These are phyloP conservation scores for Subacronicta megacephala DNA, from an alignment of 2,888 invertebrate genomes.

Conservation along the genomic window DNA sequence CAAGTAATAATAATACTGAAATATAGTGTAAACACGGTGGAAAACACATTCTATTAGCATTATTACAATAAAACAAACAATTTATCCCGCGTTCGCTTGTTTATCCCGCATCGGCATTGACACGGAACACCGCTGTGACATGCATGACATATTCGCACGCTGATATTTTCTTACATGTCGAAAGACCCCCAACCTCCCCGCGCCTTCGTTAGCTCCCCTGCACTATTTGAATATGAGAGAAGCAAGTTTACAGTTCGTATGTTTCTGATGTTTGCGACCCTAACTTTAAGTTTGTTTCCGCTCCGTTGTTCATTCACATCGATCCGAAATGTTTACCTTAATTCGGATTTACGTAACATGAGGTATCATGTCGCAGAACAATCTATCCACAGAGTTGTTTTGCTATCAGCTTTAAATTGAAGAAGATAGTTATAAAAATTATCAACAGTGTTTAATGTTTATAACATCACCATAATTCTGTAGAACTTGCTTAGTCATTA, in stretches of 20 bases:
- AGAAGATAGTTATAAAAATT: too few relatives aligned
- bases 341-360: conserved; percentile 52
- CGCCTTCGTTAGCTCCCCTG: conserved; percentile 84
- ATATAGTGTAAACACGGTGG: conserved; percentile 20
- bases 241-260: conserved; percentile 76
- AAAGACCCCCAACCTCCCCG: conserved; percentile 49
- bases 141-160: conserved; percentile 40
- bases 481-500: too few relatives aligned
- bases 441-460: too few relatives aligned
- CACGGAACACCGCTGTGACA: conserved; percentile 45
- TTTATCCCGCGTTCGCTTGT: conserved; percentile 46
- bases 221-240: conserved; percentile 89
- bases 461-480: too few relatives aligned
- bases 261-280: conserved; percentile 78
- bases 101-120: conserved; percentile 46
- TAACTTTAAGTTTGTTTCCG: conserved; percentile 81
- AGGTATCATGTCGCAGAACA: background rate
- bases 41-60: conserved; percentile 37
- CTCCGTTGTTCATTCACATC: conserved; percentile 72
- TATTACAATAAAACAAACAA: conserved; percentile 54
- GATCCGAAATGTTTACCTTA: conserved; percentile 70
- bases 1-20: background rate
- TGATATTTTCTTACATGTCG: conserved; percentile 74
- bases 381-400: background rate
- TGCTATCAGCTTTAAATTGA: too few relatives aligned